These are phyloP conservation scores for Macrocentrus cingulum DNA, from an alignment of 1,140 invertebrate species.

Conservation along the genomic window DNA sequence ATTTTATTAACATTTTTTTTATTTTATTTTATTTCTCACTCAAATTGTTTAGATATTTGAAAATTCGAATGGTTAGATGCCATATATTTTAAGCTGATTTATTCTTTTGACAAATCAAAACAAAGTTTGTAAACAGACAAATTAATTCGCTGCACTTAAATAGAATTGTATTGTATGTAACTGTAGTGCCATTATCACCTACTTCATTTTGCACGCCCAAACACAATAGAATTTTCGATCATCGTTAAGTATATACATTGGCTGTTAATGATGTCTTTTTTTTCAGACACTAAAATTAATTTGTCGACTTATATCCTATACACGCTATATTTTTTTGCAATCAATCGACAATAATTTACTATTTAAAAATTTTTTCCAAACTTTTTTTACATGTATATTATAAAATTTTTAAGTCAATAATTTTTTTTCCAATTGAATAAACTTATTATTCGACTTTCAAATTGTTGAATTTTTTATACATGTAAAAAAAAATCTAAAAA, in stretches of 20 bases:
- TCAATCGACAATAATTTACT: too few species aligned
- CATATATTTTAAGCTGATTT: background rate
- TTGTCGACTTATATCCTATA: background rate
- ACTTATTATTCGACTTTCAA: too few species aligned
- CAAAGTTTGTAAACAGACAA: conserved; percentile 40
- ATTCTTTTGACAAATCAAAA: background rate
- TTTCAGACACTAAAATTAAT: background rate
- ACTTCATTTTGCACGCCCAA: conserved; percentile 37
- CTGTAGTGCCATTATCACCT: conserved; percentile 37
- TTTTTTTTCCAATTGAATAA: too few species aligned
- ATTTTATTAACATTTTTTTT: too few species aligned
- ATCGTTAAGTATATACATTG: background rate
- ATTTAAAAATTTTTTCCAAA: too few species aligned
- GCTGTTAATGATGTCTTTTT: background rate
- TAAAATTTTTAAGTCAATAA: too few species aligned
- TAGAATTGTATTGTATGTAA: conserved; percentile 36
- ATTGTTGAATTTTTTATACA: too few species aligned
- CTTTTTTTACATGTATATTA: too few species aligned
- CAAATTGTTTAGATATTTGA: too few species aligned
- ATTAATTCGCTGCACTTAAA: conserved; percentile 41
- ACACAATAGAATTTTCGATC: conserved; percentile 25
- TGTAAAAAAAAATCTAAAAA: too few species aligned
- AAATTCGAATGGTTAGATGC: background rate
- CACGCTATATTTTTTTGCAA: too few species aligned
- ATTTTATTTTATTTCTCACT: too few species aligned